phyloP scores from a whole-genome alignment of 2,797 vertebrate species.

The Platalea minor region DNA sequence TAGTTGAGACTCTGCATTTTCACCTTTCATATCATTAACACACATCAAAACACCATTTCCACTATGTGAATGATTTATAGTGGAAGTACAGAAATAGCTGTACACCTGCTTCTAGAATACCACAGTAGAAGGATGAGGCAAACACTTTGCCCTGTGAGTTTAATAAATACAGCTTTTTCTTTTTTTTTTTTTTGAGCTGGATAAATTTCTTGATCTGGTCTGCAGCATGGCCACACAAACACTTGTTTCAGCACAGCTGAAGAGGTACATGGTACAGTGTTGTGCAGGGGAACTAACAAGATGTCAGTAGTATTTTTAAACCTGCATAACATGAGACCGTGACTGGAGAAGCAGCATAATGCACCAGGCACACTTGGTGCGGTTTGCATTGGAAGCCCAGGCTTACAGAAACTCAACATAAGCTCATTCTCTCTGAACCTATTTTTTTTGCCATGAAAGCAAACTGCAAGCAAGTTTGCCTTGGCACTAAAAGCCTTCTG shows the following conservation, averaged over 20 bases:
- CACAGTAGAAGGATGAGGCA: neutral
- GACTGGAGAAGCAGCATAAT: neutral
- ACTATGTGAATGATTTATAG: neutral
- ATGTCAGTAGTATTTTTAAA: neutral
- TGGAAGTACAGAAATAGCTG: neutral
- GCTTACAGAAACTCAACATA: neutral
- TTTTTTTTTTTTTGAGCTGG: neutral
- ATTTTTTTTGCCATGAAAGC: neutral
- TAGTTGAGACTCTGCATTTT: neutral
- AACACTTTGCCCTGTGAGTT: neutral
- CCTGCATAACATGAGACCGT: neutral
- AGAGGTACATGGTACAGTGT: neutral
- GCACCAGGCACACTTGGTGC: neutral
- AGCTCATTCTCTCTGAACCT: neutral
- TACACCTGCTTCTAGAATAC: neutral
- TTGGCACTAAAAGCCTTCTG: neutral
- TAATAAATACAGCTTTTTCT: neutral
- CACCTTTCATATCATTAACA: neutral
- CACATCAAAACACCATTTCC: neutral
- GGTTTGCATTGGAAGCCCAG: neutral
- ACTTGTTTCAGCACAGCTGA: neutral
- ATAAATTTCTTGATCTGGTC: neutral
- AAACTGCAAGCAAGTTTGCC: neutral
- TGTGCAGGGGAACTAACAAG: neutral
- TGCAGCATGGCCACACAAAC: neutral